A percentile compares a stretch with the other conserved stretches of the same genome.
Conservation (phyloP, 2,113 vertebrate species). For the Gymnorhina tibicen region DNA sequence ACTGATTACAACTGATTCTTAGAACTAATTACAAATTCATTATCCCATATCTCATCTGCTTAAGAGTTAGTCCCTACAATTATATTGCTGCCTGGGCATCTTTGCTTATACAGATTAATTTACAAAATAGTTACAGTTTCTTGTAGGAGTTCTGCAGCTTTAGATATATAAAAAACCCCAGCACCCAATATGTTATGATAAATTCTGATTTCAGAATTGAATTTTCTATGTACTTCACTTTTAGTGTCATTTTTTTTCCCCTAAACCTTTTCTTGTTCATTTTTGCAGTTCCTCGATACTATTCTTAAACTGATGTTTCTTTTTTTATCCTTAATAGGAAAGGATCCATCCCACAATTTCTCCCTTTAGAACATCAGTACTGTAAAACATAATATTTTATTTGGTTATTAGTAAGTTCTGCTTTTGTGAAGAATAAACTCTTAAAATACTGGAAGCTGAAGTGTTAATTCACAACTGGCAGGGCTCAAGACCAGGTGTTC, state of each 20-base stretch:
- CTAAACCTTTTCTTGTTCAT: background rate
- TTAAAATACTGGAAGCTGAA: background rate
- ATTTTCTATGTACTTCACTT: background rate
- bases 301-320: background rate
- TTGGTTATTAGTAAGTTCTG: background rate
- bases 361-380: background rate
- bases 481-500: background rate
- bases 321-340: background rate
- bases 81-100: background rate
- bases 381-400: background rate
- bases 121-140: background rate
- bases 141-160: background rate
- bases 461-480: background rate
- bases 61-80: background rate
- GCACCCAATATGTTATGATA: background rate
- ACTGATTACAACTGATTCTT: background rate
- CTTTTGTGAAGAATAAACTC: background rate
- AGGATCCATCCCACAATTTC: background rate
- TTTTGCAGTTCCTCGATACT: background rate
- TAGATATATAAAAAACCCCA: background rate
- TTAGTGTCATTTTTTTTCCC: background rate
- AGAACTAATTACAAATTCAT: background rate
- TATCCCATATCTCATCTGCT: background rate
- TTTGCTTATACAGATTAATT: background rate
- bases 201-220: background rate